Base-by-base conservation (phyloP, 2,113 vertebrate species). In the Passer domesticus region DNA sequence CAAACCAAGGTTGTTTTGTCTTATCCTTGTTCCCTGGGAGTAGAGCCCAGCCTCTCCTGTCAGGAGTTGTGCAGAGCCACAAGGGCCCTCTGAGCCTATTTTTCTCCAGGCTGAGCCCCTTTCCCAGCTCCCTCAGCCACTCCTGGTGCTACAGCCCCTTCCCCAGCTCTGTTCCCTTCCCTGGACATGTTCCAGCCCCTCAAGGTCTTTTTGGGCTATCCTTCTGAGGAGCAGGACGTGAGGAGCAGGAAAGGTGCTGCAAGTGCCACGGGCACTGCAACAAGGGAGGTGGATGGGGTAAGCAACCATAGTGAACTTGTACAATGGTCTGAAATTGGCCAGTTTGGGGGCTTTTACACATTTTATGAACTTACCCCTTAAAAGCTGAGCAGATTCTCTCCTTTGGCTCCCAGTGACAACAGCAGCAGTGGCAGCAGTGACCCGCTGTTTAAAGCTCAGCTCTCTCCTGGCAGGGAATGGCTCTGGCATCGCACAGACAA, bases 221-320 rank as follows among this genome's bases (percentile, higher is more conserved):
- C 28, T 52, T 27, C 68, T 89, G 37, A 74, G 68, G 28, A 25
- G 28, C 41, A 23, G 69, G 37, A 17, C 0, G 0, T 9, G n/a
- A 2, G 14, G 15, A 44, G 30, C 24, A 27, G 33, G 28, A 60
- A 15, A 3, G 0, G 30, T 4, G 17, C 44, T 3, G 18, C 21
- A 21, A 4, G 1, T 37, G 21, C 31, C 6, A 1, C 15, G 12
- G 35, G n/a, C 27, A 23, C 25, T 3, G 14, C 15, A 6, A 31
- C 1, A 0, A 52, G 49, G 10, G 9, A 25, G 11, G 30, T 9
- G 8, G 5, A 10, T 0, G 1, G 33, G 16, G 13, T 22, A 1
- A 7, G 43, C 81, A 80, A 33, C 0, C 1, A 28, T 2, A 0
- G 4, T 9, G 20, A 81, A 50, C 19, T 69, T 19, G 11, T 10